phyloP scores from a whole-genome alignment of 2,113 vertebrate species.

The Oxygymnocypris stewartii region DNA sequence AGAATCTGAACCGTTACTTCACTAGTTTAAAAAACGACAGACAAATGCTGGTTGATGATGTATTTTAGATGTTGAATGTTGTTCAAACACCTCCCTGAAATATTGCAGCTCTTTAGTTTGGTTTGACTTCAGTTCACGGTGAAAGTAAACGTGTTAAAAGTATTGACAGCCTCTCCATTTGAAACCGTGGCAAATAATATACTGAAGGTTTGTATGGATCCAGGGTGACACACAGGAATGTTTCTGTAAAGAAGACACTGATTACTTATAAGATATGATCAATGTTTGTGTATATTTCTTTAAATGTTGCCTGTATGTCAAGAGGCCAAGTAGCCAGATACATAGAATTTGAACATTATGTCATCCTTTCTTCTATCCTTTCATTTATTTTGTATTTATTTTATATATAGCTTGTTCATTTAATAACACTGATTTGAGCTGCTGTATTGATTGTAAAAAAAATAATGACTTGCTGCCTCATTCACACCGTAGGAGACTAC shows the following conservation, averaged over 20 bases:
- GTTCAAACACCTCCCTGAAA: neutral
- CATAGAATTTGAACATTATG: too few species aligned
- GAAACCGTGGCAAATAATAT: neutral
- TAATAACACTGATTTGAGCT: neutral
- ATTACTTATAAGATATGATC: neutral
- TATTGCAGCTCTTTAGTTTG: neutral
- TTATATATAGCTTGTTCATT: neutral
- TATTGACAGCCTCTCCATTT: neutral
- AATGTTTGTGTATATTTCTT: neutral
- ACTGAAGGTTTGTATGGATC: neutral
- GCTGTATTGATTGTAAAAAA: constrained; percentile 31
- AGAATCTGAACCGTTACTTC: too few species aligned
- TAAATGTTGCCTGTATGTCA: constrained; percentile 37
- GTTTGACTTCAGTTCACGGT: neutral
- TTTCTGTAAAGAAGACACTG: neutral
- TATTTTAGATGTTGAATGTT: neutral
- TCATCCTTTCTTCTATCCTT: neutral
- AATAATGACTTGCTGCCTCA: neutral
- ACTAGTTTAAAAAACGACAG: too few species aligned
- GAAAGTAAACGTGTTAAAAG: neutral
- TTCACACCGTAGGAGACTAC: neutral
- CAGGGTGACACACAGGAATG: neutral
- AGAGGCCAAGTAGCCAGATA: constrained; percentile 6
- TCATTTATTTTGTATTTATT: neutral
- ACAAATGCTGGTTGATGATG: neutral